Evolutionary conservation across 2,113 vertebrate genomes (phyloP).

Genomic region (Herpetotheres cachinnans): DNA sequence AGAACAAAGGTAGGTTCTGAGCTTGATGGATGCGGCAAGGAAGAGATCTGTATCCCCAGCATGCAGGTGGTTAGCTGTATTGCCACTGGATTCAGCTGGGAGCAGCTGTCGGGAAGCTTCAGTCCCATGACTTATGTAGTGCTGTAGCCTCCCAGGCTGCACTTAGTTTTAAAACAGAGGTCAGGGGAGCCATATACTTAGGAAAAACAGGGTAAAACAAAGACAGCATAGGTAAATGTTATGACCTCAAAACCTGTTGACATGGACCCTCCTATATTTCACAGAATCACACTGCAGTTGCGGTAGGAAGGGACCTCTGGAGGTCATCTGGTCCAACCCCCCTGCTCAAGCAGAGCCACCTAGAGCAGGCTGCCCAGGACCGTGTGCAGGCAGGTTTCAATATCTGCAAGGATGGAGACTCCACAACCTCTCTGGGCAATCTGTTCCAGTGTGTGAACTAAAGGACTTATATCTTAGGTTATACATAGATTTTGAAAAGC

Average conservation of each 20-base stretch:
- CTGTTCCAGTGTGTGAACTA: background rate
- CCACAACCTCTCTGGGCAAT: background rate
- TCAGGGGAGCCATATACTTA: background rate
- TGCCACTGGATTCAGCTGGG: background rate
- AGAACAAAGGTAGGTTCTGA: background rate
- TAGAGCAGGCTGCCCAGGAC: background rate
- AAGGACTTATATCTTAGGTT: background rate
- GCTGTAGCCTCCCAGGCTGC: background rate
- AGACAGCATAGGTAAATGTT: background rate
- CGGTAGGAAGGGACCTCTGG: background rate
- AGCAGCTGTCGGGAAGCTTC: background rate
- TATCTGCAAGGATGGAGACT: background rate
- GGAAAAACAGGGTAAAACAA: background rate
- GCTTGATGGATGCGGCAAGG: background rate
- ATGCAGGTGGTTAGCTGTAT: background rate
- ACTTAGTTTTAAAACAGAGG: background rate
- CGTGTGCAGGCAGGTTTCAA: background rate
- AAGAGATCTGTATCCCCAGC: accelerated
- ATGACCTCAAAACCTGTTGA: background rate
- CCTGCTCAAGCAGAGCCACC: background rate
- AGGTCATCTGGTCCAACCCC: background rate
- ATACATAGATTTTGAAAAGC: background rate
- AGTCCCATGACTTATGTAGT: background rate
- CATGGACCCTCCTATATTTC: background rate
- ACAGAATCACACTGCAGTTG: background rate